phyloP scores from a whole-genome alignment of 2,888 invertebrate species.

The Lasioglossum vierecki region DNA sequence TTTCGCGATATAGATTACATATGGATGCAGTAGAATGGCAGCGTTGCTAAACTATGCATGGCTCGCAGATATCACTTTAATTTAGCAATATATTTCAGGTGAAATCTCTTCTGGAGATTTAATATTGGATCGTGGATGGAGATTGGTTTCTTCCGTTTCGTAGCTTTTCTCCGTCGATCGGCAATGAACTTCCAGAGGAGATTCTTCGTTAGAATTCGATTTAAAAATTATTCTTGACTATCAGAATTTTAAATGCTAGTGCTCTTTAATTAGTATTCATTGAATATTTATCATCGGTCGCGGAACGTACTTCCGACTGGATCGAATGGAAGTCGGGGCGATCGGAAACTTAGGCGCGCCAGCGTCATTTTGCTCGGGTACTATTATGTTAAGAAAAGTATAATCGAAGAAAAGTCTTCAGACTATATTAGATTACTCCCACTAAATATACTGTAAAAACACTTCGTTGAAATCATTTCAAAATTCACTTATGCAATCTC shows the following conservation, averaged over 20 bases:
- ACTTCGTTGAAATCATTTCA: background rate
- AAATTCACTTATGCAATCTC: background rate
- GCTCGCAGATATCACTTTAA: background rate
- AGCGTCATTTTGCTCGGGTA: background rate
- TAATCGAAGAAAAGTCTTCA: background rate
- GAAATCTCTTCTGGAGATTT: background rate
- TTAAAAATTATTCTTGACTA: background rate
- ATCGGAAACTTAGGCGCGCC: background rate
- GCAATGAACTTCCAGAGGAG: background rate
- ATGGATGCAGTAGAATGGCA: background rate
- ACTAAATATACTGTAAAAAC: background rate
- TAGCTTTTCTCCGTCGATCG: background rate
- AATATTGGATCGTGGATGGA: background rate
- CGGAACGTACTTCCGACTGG: background rate
- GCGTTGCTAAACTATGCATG: background rate
- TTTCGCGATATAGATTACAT: background rate
- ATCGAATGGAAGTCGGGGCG: background rate
- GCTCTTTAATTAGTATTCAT: slow-evolving; percentile 10
- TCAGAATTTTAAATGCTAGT: background rate
- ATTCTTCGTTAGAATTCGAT: background rate
- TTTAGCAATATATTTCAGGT: background rate
- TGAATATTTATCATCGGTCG: background rate
- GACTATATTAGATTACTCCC: background rate
- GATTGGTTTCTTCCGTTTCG: background rate
- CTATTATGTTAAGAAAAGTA: background rate